Base-by-base conservation (phyloP, 2,113 vertebrate genomes). In the Larimichthys polyactis region DNA sequence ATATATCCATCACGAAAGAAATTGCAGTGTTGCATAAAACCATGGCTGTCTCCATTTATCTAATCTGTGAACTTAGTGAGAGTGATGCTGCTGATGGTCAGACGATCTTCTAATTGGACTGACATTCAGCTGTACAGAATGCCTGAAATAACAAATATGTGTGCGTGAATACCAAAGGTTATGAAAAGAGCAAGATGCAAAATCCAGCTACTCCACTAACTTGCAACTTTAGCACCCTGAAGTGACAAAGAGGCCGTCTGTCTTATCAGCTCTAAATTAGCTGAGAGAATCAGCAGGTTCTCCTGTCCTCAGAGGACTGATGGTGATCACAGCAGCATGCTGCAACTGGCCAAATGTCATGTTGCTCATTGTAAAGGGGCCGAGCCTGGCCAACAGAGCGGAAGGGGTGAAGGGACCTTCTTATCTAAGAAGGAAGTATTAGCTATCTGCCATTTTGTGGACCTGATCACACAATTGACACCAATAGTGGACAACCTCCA, bases 311-410 rank as follows among this genome's bases (percentile, higher is more conserved):
- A 36, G 69, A 87, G 85, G 76, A 83, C 81, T 84, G 86, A 88
- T 32, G 84, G 32, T 67, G 82, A 90, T 75, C 89, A 86, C 82
- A 89, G 78, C 83, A 79, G 79, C 89, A 51, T 73, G 88, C 69
- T 87, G 89, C 89, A 75, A 92, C 88, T 88, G 85, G 89, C 83
- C 87, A 92, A 90, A 94, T 93, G 90, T 64, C 90, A 91, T 66
- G 78, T 57, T 79, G 85, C 76, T 85, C 59, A 68, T 81, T 85
- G 71, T 75, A 52, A 68, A 43, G 68, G 71, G 71, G 36, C 59
- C 60, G 75, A 70, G 24, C 62, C 29, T 68, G 74, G n/a, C 27
- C 63, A 11, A 46, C 29, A 17, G 20, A 16, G 27, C 1, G 0
- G 43, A 22, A 10, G 32, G 5, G 43, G 11, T 27, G 48, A 32